Evolutionary conservation across 2,888 invertebrate species (phyloP).

Genomic region (Copidosoma aretas): DNA sequence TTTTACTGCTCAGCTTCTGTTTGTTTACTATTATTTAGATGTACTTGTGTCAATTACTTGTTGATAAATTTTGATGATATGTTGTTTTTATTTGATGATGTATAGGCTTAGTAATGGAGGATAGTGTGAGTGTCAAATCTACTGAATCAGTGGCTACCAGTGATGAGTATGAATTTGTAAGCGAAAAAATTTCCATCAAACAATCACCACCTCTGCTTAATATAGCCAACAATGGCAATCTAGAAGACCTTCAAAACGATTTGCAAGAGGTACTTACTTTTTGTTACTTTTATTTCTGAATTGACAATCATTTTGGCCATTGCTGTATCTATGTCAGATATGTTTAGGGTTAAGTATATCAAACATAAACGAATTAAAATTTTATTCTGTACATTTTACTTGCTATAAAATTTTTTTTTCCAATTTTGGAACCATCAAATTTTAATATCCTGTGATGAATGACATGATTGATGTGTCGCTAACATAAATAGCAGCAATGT

Average conservation of each 20-base stretch:
- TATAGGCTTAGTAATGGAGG: conserved; percentile 67
- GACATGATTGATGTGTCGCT: too few species aligned
- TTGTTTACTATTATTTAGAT: background rate
- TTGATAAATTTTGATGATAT: background rate
- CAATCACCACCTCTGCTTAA: conserved; percentile 66
- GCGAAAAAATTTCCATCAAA: conserved; percentile 62
- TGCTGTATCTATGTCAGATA: too few species aligned
- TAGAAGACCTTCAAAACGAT: conserved; percentile 70
- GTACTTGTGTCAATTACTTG: background rate
- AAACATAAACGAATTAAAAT: too few species aligned
- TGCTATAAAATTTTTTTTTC: background rate
- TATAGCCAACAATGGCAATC: conserved; percentile 71
- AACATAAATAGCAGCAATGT: background rate
- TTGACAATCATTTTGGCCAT: too few species aligned
- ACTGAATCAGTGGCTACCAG: conserved; percentile 73
- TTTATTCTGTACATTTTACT: background rate
- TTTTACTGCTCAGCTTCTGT: background rate
- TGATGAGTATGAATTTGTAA: conserved; percentile 75
- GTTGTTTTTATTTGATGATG: conserved; percentile 17
- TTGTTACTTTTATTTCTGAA: background rate
- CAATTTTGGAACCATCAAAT: too few species aligned
- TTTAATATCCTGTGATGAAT: too few species aligned
- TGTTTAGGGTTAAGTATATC: too few species aligned
- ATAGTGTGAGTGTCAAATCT: conserved; percentile 72
- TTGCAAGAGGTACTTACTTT: conserved; percentile 66